These are phyloP conservation scores for Leptinotarsa rubiginosa DNA, from an alignment of 2,888 invertebrate species.

Conservation along the genomic window DNA sequence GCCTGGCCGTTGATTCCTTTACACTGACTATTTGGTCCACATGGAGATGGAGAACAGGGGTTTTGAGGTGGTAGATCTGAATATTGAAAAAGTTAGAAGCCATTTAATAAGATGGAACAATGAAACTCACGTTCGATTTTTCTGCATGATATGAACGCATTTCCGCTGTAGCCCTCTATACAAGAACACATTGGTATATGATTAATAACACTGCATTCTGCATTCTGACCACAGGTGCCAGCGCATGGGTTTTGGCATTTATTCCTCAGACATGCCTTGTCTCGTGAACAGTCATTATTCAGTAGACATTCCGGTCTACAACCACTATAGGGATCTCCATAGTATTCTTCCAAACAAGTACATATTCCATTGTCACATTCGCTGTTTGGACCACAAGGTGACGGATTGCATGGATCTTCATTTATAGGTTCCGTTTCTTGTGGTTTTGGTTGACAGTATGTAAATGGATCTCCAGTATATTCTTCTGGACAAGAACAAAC, in stretches of 20 bases:
- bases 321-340: constrained; percentile 79
- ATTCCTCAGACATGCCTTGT: constrained; percentile 77
- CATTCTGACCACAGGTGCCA: constrained; percentile 78
- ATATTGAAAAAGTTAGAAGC: background rate
- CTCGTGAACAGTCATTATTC: constrained; percentile 77
- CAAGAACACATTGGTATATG: constrained; percentile 85
- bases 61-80: constrained; percentile 21
- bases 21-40: constrained; percentile 86
- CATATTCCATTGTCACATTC: constrained; percentile 75
- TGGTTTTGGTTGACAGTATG: constrained; percentile 64
- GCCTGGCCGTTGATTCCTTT: constrained; percentile 76
- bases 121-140: constrained; percentile 60
- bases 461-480: constrained; percentile 71
- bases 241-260: constrained; percentile 82
- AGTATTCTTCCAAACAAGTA: constrained; percentile 76
- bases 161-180: constrained; percentile 67
- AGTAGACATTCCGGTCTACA: constrained; percentile 81
- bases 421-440: constrained; percentile 50
- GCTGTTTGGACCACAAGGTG: constrained; percentile 83
- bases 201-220: constrained; percentile 80
- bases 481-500: constrained; percentile 75
- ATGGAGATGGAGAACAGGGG: constrained; percentile 67
- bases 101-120: background rate
- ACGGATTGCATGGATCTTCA: constrained; percentile 74
- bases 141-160: constrained; percentile 70